Base-by-base conservation (phyloP, 35 echinoderm and acorn worm species). In the Apostichopus californicus region DNA sequence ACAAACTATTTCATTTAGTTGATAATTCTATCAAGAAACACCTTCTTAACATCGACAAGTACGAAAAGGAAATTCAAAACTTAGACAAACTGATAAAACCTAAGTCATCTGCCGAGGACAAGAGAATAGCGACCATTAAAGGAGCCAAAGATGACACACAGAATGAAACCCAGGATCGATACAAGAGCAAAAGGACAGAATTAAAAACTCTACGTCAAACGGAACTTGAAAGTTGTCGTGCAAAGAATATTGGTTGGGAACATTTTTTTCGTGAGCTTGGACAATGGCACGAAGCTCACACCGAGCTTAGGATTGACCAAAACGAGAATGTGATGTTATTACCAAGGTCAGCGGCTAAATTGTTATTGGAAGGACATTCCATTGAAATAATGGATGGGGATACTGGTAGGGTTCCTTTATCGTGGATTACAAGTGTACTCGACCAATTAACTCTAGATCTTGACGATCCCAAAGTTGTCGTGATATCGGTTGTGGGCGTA, bases 351-450 rank as follows among this genome's bases (percentile, higher is more conserved):
- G 26, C 26, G 26, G 26, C 26, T 1, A 23, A 66, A 53, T n/a
- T 89, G 2, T 64, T 89, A 72, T 14, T 21, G 1, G 57, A 89
- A 25, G 63, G 86, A 3, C 64, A 89, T 73, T 75, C 86, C 18
- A 18, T 89, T 26, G 86, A 89, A 53, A 72, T 89, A 72, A 72
- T 89, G 86, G 86, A 89, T 89, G 86, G 86, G 5, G 86, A 89
- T 26, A 72, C 61, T 89, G 60, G 60, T 10, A 58, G 46, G 3
- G 86, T 89, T 23, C 86, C 86, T 12, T 14, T 89, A 24, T 72
- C 68, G 3, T 89, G 86, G 86, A 21, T 89, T 63, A 75, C 60
- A 24, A 89, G 86, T 75, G 86, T 89, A 18, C 63, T 89, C 12
- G 61, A 89, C 52, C 22, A 53, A 34, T 12, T 89, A 46, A 23